A percentile compares a stretch with the other conserved stretches of the same genome.
phyloP scores from a whole-genome alignment of 2,113 vertebrate genomes.

The Elephas maximus region DNA sequence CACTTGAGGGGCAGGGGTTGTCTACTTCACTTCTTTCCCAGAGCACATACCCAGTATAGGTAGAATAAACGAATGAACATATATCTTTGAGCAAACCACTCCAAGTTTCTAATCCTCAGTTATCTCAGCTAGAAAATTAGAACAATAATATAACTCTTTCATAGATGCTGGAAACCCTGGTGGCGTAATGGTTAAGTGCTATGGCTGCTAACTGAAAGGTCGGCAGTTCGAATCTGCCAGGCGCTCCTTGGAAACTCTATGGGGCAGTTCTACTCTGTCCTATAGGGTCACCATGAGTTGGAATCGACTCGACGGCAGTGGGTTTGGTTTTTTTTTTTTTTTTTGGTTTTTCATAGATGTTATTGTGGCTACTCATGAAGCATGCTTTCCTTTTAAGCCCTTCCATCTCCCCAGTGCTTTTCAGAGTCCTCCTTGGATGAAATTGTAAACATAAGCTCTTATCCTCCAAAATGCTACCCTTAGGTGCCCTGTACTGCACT shows the following conservation, averaged over 20 bases:
- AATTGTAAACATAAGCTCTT: neutral
- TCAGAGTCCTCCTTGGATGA: neutral
- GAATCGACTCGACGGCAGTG: too few species aligned
- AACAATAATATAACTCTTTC: neutral
- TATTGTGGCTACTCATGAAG: neutral
- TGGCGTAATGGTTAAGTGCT: too few species aligned
- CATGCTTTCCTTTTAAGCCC: neutral
- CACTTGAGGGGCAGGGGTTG: neutral
- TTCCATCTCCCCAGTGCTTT: neutral
- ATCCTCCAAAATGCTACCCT: neutral
- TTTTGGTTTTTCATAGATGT: neutral
- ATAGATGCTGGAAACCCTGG: neutral
- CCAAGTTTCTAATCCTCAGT: neutral
- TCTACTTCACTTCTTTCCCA: neutral
- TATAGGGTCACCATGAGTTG: too few species aligned
- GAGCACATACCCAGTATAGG: neutral
- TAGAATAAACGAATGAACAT: neutral
- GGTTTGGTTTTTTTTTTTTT: too few species aligned
- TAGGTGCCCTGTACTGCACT: neutral
- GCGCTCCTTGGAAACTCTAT: too few species aligned
- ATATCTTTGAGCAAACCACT: neutral
- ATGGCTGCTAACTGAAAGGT: too few species aligned
- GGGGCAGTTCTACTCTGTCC: too few species aligned
- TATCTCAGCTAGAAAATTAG: constrained; percentile 40
- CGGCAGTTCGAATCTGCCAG: too few species aligned